Evolutionary conservation across 2,888 invertebrate species (phyloP), one percentile per base, ranked within the genome.

Genomic region (Drosophila cognata): DNA sequence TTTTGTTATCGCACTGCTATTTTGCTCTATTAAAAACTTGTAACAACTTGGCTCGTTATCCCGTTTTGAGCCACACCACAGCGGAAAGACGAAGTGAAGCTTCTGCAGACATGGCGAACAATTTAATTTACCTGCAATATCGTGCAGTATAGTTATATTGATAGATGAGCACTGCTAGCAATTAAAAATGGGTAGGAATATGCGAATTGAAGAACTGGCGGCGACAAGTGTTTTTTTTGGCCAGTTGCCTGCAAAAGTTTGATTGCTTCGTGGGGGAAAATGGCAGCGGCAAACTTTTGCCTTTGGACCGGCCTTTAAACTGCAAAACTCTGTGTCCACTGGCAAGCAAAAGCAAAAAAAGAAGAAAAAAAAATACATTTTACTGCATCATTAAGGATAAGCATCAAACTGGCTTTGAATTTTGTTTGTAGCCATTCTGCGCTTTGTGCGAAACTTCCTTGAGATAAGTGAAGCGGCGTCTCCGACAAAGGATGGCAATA

Each of bases 21-120:
- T 82, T 81, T 79, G 85, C 87, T 92, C 92, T 84, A 92, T 92
- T 92, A 91, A 92, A 92, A 92, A 92, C 90, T 92, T 92, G 92
- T 92, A 86, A 57, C 86, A 92, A 92, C 79, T 88, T 82, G 78
- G 67, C 79, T 83, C 85, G 89, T 88, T 88, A 86, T 80, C 71
- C 75, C 64, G 61, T 62, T 88, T 77, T 61, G 60, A 60, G 63
- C 48, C 55, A 43, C 51, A 72, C 53, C 55, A 28, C 50, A 11
- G 57, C 36, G 10, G 52, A 67, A 50, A 63, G 16, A 64, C 53
- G 78, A 78, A 36, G 41, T 31, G 33, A 48, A 55, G n/a, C 46
- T 33, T 43, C 56, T 52, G 65, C 33, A 48, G 64, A 74, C 67
- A 66, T 48, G 75, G 66, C 74, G 78, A 77, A 82, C 84, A 82